phyloP scores from a whole-genome alignment of 1,140 invertebrate genomes.

The Zaprionus africanus region DNA sequence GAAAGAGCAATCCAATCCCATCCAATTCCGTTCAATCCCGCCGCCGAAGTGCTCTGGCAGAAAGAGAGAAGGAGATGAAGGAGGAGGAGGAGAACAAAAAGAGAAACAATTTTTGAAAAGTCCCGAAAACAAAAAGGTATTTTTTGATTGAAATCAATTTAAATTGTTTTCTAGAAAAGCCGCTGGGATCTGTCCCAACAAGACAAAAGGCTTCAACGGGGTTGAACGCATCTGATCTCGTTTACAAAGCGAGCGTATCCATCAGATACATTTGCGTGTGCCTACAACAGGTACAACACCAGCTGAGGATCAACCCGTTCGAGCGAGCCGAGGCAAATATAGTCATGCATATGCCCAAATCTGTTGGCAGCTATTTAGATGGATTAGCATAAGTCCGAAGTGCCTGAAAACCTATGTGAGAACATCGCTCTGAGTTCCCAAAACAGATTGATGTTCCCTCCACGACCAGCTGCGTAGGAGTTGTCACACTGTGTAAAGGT shows the following conservation, averaged over 20 bases:
- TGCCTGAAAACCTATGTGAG: slow-evolving; percentile 72
- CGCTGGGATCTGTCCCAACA: slow-evolving; percentile 42
- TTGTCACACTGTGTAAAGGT: slow-evolving; percentile 29
- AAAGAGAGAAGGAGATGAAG: slow-evolving; percentile 25
- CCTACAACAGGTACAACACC: slow-evolving; percentile 12
- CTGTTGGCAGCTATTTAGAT: slow-evolving; percentile 80
- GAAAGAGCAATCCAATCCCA: slow-evolving; percentile 60
- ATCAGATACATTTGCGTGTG: slow-evolving; percentile 60
- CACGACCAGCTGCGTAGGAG: slow-evolving; percentile 48
- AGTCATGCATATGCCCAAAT: slow-evolving; percentile 67
- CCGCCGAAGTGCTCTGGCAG: slow-evolving; percentile 62
- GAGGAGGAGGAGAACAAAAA: slow-evolving; percentile 35
- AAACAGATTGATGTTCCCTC: slow-evolving; percentile 12
- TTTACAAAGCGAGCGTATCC: slow-evolving; percentile 52
- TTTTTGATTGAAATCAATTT: slow-evolving; percentile 83
- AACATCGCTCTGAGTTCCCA: slow-evolving; percentile 24
- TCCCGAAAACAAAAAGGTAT: slow-evolving; percentile 77
- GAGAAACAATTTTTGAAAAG: slow-evolving; percentile 52
- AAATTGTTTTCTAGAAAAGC: slow-evolving; percentile 82
- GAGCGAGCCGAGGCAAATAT: slow-evolving; percentile 60
- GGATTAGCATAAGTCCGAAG: slow-evolving; percentile 69
- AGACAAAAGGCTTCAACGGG: slow-evolving; percentile 51
- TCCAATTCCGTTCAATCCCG: slow-evolving; percentile 32
- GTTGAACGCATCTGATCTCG: slow-evolving; percentile 39
- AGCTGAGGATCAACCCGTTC: slow-evolving; percentile 50